Percentiles rank a stretch among this genome's conserved stretches.
Conservation (phyloP, 2,797 vertebrate species). For the Prionace glauca region DNA sequence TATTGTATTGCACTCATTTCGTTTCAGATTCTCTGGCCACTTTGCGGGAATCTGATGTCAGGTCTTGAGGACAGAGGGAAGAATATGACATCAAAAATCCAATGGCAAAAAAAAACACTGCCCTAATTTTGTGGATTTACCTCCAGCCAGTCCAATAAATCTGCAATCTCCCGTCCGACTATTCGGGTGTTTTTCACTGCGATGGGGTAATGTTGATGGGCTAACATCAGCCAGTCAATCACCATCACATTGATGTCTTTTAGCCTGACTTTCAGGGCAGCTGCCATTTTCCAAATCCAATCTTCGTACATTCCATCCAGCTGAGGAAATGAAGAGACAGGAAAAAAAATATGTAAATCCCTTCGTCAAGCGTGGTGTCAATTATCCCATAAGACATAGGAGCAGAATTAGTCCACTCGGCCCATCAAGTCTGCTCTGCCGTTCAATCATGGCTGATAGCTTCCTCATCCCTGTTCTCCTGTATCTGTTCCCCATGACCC, state of each 20-base stretch:
- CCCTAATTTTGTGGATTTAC: slow-evolving; percentile 51
- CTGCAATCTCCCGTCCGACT: slow-evolving; percentile 76
- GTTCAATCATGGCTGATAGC: too few species aligned
- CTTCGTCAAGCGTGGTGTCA: neutral
- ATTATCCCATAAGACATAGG: neutral
- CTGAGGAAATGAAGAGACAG: slow-evolving; percentile 50
- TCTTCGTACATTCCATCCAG: slow-evolving; percentile 73
- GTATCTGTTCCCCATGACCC: too few species aligned
- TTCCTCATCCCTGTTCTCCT: too few species aligned
- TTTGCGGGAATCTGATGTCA: neutral
- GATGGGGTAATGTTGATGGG: slow-evolving; percentile 72
- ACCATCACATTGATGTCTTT: slow-evolving; percentile 70
- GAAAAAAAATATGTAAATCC: neutral
- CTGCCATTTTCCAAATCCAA: slow-evolving; percentile 74
- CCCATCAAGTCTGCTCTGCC: too few species aligned
- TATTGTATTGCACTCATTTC: neutral
- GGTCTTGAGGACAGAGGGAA: neutral
- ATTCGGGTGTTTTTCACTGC: slow-evolving; percentile 72
- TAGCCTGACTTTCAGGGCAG: slow-evolving; percentile 61
- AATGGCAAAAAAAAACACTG: neutral
- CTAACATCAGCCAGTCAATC: slow-evolving; percentile 74
- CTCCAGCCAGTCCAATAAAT: slow-evolving; percentile 74
- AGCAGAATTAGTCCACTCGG: too few species aligned
- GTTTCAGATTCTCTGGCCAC: neutral
- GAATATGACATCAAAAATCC: neutral